Base-by-base conservation (phyloP, 2,888 invertebrate genomes). In the Meandrusa payeni region DNA sequence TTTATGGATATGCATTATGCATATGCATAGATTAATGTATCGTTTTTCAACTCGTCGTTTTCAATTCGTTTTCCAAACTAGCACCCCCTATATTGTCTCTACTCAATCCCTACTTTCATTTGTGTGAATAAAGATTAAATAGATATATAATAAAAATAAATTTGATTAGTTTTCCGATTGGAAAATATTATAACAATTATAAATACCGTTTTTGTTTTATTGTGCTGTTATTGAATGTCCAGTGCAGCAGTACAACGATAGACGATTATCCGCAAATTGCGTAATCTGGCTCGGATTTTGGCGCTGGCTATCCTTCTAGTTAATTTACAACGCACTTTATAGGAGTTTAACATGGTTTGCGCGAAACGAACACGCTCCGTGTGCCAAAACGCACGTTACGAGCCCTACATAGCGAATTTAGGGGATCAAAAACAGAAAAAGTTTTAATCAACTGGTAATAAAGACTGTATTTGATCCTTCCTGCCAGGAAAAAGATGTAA, bases 251-350 rank as follows among this genome's bases (percentile, higher is more conserved):
- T 37, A 24, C 36, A 41, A 43, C 42, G 41, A 38, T 48, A 43
- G 54, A 43, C 51, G 60, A 62, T 64, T 65, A 56, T 57, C 55
- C 49, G 45, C 47, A 52, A 47, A 52, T 49, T 47, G 50, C 40
- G 52, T 58, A 64, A 55, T 61, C 67, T 73, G 73, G 76, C 70
- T 65, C 61, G 54, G 48, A 51, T 49, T 52, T 61, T 64, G 66
- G 66, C 66, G 59, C 52, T 61, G 59, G 49, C 46, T 52, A 62
- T 58, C 55, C 57, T 60, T 57, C 54, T 59, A 66, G 70, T 71
- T 76, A 76, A 74, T 78, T 72, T 71, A 55, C 63, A 73, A 66
- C 67, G 67, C 67, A 64, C 62, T 76, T 74, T 77, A 77, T 70
- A 65, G 72, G 65, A 72, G 72, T 75, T 76, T 67, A 67, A 67